Percentiles rank a stretch among this genome's conserved stretches.
phyloP scores from a whole-genome alignment of 2,888 invertebrate species.

The Odontocolon sp. region DNA sequence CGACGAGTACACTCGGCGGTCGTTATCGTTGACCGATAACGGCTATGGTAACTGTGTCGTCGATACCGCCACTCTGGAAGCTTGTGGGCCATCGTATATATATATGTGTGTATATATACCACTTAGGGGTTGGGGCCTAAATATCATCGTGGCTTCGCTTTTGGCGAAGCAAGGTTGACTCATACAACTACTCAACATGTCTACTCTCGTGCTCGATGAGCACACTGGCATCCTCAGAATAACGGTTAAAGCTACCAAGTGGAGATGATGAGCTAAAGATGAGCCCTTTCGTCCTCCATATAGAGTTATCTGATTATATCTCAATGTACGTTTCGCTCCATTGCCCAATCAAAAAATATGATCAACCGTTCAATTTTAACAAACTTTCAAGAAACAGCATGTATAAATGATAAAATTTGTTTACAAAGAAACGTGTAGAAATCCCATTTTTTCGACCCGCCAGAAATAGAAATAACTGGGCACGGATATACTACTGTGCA shows the following conservation, averaged over 20 bases:
- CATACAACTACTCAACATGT: slow-evolving; percentile 15
- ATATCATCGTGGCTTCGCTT: slow-evolving; percentile 48
- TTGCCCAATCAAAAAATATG: too few relatives aligned
- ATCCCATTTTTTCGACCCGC: slow-evolving; percentile 7
- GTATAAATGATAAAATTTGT: background rate
- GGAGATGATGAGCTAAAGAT: slow-evolving; percentile 45
- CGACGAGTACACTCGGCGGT: slow-evolving; percentile 56
- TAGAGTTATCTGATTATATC: slow-evolving; percentile 21
- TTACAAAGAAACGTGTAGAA: background rate
- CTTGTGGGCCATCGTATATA: slow-evolving; percentile 27
- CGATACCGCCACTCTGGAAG: slow-evolving; percentile 48
- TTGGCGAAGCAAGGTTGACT: slow-evolving; percentile 35
- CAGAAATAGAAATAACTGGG: slow-evolving; percentile 40
- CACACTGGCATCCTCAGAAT: background rate
- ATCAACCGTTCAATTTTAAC: too few relatives aligned
- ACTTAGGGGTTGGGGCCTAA: slow-evolving; percentile 19
- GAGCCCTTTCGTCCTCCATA: slow-evolving; percentile 32
- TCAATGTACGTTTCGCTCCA: slow-evolving; percentile 2
- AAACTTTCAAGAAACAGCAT: background rate
- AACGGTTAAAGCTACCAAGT: slow-evolving; percentile 14
- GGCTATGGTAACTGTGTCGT: slow-evolving; percentile 54
- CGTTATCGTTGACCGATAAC: slow-evolving; percentile 61
- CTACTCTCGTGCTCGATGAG: background rate
- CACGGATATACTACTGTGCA: slow-evolving; percentile 1
- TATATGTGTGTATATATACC: background rate